Evolutionary conservation across 2,888 invertebrate species (phyloP).

Genomic region (Agrenia bidenticulata): DNA sequence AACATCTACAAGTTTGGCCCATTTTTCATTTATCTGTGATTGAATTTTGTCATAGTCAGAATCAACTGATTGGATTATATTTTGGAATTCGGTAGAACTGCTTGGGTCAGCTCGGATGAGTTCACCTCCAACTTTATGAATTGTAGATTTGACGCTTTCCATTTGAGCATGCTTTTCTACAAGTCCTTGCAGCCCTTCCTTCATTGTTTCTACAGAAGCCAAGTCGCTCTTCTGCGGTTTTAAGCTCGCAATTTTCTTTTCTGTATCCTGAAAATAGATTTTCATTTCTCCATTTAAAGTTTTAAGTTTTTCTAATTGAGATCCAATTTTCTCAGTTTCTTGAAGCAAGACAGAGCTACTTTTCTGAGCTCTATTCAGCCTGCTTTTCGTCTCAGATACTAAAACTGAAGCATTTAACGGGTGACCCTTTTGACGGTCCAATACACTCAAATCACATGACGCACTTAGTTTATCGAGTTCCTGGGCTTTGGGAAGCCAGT

Average conservation of each 20-base stretch:
- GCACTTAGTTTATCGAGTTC: constrained; percentile 56
- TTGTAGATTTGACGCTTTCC: constrained; percentile 64
- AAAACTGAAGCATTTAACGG: constrained; percentile 77
- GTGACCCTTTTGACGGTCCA: constrained; percentile 74
- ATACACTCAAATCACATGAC: constrained; percentile 71
- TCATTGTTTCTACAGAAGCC: constrained; percentile 29
- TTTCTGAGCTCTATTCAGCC: constrained; percentile 35
- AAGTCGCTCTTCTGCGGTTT: constrained; percentile 28
- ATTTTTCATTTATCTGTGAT: constrained; percentile 71
- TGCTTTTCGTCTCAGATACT: constrained; percentile 71
- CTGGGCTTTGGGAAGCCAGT: constrained; percentile 42
- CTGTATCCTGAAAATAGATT: constrained; percentile 20
- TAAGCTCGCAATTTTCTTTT: constrained; percentile 20
- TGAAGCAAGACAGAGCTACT: constrained; percentile 64
- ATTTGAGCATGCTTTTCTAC: constrained; percentile 57
- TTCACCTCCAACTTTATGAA: constrained; percentile 76
- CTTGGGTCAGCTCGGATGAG: constrained; percentile 79
- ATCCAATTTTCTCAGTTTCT: constrained; percentile 55
- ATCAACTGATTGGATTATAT: constrained; percentile 73
- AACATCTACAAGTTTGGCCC: constrained; percentile 71
- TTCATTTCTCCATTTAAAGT: constrained; percentile 68
- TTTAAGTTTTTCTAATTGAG: constrained; percentile 77
- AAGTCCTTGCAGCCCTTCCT: constrained; percentile 51
- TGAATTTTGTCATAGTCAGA: constrained; percentile 78
- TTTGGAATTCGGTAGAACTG: constrained; percentile 77